Conservation (phyloP, 1,140 invertebrate species). For the Micrasema minimum region DNA sequence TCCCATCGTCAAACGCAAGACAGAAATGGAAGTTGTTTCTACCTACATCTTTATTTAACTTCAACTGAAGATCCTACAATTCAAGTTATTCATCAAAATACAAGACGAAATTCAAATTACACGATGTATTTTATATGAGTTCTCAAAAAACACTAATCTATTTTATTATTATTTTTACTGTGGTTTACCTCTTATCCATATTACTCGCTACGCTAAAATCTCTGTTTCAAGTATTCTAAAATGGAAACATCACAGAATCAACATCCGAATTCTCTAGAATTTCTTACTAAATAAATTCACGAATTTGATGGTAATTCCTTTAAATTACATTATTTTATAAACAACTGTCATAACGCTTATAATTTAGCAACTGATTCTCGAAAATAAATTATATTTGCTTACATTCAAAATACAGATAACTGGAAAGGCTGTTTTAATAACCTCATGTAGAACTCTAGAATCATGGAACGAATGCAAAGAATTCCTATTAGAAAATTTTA, state of each 20-base stretch:
- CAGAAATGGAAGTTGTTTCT: too few relatives aligned
- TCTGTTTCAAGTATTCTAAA: too few relatives aligned
- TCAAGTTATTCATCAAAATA: too few relatives aligned
- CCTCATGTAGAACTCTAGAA: neutral
- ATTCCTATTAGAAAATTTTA: neutral
- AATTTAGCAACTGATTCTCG: neutral
- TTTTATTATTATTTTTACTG: too few relatives aligned
- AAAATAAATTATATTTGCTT: slow-evolving; percentile 1
- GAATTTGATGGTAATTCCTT: neutral
- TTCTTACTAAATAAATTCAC: neutral
- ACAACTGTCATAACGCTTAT: neutral
- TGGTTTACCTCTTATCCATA: too few relatives aligned
- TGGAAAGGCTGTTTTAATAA: slow-evolving; percentile 1
- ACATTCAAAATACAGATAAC: slow-evolving; percentile 5
- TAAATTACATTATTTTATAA: neutral
- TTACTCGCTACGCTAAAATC: too few relatives aligned
- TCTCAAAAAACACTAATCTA: too few relatives aligned
- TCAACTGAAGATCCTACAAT: too few relatives aligned
- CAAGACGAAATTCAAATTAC: too few relatives aligned
- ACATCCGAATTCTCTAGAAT: neutral
- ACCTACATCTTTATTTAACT: too few relatives aligned
- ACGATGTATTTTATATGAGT: too few relatives aligned
- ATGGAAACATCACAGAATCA: neutral
- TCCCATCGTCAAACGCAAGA: too few relatives aligned
- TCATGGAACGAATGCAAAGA: neutral